Percentiles rank a stretch among this genome's conserved stretches.
phyloP scores from a whole-genome alignment of 1,140 invertebrate species.

The Mesaphorura yosii region DNA sequence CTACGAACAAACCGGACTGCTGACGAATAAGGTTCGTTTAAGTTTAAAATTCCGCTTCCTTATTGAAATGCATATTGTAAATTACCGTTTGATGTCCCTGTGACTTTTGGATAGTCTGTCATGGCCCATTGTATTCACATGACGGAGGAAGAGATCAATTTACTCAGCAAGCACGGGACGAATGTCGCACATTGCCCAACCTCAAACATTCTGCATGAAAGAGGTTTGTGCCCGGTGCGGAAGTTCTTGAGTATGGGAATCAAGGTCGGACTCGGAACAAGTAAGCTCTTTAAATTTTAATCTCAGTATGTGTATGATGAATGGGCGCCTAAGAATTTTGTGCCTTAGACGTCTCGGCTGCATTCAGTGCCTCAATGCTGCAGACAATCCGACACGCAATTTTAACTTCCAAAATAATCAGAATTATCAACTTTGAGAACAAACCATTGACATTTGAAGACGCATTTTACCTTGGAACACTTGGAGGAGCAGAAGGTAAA shows the following conservation, averaged over 20 bases:
- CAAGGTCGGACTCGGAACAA: slow-evolving; percentile 72
- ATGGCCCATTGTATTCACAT: slow-evolving; percentile 74
- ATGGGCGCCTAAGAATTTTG: slow-evolving; percentile 37
- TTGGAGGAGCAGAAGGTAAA: slow-evolving; percentile 63
- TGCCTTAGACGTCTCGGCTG: slow-evolving; percentile 33
- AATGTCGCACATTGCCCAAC: slow-evolving; percentile 73
- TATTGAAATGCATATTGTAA: no score
- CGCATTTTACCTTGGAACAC: slow-evolving; percentile 68
- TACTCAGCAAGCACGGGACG: slow-evolving; percentile 49
- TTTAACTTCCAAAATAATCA: slow-evolving; percentile 56
- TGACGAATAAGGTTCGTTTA: slow-evolving; percentile 51
- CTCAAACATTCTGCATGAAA: slow-evolving; percentile 70
- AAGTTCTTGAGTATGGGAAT: slow-evolving; percentile 50
- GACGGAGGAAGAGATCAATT: slow-evolving; percentile 53
- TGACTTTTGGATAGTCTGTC: no score
- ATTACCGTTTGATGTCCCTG: no score
- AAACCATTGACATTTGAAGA: slow-evolving; percentile 57
- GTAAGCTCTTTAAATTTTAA: slow-evolving; percentile 39
- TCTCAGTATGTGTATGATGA: no score
- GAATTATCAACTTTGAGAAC: slow-evolving; percentile 37
- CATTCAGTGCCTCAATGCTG: slow-evolving; percentile 43
- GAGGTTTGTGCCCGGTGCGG: slow-evolving; percentile 67
- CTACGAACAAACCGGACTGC: slow-evolving; percentile 58
- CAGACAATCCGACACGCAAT: slow-evolving; percentile 60
- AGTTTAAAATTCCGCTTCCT: no score